Base-by-base conservation (phyloP, 2,797 vertebrate genomes). In the Schizopygopsis malacanthus region DNA sequence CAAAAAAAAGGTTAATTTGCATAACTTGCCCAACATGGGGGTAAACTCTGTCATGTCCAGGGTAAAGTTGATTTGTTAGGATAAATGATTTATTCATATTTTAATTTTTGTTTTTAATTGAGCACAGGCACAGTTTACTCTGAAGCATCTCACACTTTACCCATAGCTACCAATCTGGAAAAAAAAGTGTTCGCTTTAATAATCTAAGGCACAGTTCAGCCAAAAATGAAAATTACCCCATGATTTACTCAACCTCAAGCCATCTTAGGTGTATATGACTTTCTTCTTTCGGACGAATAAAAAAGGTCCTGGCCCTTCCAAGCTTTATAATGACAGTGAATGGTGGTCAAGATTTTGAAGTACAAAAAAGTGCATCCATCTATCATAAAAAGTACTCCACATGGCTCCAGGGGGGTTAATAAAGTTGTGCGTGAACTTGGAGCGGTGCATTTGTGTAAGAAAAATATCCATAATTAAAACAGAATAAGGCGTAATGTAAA, bases 31-130 rank as follows among this genome's bases (percentile, higher is more conserved):
- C 6, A 20, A 13, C 50, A 54, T 28, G 25, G 28, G 45, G 25
- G 25, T 75, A 77, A 77, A 39, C 50, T 75, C 4, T 75, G 5
- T 54, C 10, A 54, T 22, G 28, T 76, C 12, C 33, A n/a, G 18
- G 5, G 18, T 20, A 56, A 77, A 4, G 73, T 4, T 39, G 3
- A 77, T 22, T 54, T 76, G 18, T 13, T 76, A 54, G 47, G 1
- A 65, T 76, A 76, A 8, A 76, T 76, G 10, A 77, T 9, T 56
- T 1, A 76, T 76, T 54, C 16, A 37, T 54, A 54, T 76, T 54
- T 76, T 33, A 50, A 11, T 50, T 8, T 4, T 50, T 33, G 50
- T 75, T 52, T 45, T 50, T 11, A 11, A 47, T 11, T 11, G 45
- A 28, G 72, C 25, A 54, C 16, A 52, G 50, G 41, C 41, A 16